Conservation (phyloP, 1,140 invertebrate species). For the Mylabris phalerata region DNA sequence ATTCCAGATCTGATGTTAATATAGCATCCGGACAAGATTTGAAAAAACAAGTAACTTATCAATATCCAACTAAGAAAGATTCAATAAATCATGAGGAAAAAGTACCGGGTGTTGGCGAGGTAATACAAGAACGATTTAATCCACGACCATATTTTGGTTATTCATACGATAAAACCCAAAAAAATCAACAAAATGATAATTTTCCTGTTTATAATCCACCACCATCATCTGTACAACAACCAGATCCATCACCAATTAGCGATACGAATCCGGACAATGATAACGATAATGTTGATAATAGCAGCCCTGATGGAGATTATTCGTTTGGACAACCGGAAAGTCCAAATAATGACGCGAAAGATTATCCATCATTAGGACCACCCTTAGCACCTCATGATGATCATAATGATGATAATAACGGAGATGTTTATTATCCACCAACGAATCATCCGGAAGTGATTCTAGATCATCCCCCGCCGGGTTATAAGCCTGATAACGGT, state of each 20-base stretch:
- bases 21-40: constrained; percentile 21
- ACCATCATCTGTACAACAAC: not conserved
- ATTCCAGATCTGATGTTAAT: constrained; percentile 29
- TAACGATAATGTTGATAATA: not conserved
- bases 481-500: constrained; percentile 8
- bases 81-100: constrained; percentile 20
- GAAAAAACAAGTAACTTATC: constrained; percentile 21
- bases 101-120: constrained; percentile 35
- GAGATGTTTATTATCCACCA: constrained; percentile 23
- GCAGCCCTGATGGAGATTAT: not conserved
- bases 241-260: constrained; percentile 20
- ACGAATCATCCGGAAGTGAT: constrained; percentile 6
- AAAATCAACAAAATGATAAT: constrained; percentile 1
- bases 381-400: constrained; percentile 26
- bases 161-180: constrained; percentile 5
- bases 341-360: not conserved
- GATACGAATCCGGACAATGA: constrained; percentile 2
- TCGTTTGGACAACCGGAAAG: constrained; percentile 7
- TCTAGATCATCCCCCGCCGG: constrained; percentile 21
- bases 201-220: constrained; percentile 17
- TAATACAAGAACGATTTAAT: constrained; percentile 36
- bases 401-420: constrained; percentile 6
- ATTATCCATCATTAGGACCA: constrained; percentile 23
- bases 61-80: constrained; percentile 25
- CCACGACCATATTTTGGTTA: constrained; percentile 35